Base-by-base conservation (phyloP, 1,140 invertebrate species). In the Drosophila lini region DNA sequence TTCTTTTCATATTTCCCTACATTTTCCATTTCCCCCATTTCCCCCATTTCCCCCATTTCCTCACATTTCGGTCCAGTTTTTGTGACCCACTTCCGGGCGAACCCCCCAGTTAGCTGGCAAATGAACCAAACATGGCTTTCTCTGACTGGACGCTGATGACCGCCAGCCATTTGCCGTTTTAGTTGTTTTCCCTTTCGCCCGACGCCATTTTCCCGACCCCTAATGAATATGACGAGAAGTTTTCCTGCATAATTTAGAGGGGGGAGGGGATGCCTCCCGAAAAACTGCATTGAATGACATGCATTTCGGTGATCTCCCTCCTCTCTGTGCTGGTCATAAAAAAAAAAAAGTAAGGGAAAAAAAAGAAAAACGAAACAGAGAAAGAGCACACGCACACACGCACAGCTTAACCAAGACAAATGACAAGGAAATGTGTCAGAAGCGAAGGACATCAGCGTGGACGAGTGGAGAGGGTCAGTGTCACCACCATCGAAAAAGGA, bases 141-240 rank as follows among this genome's bases (percentile, higher is more conserved):
- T 47, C 28, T 42, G 60, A 57, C 50, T 55, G 76, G 76, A 58
- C 76, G 67, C 62, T 80, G 67, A 81, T 62, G 70, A 69, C 58
- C 73, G 71, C 55, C 79, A 80, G 53, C 63, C 63, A 53, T 53
- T 67, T 73, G 56, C 47, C 34, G 15, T 42, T 81, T 42, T 47
- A 64, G 58, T 67, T 65, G 48, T 71, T 57, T 64, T 25, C 32
- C 28, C 40, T 41, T 44, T 44, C 44, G 38, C 41, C 31, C n/a
- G 25, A 25, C 32, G 38, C 40, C 38, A 38, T 44, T 77, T 74
- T 47, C 40, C 40, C 71, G 42, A 57, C 19, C 55, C 67, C 83
- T 83, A 86, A 86, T 86, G 82, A 88, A 86, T 86, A 86, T 82
- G 83, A 88, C 88, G 79, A 71, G 83, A 79, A 82, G 75, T 79